Conservation (phyloP, 2,797 vertebrate species). For the Macropodus opercularis region DNA sequence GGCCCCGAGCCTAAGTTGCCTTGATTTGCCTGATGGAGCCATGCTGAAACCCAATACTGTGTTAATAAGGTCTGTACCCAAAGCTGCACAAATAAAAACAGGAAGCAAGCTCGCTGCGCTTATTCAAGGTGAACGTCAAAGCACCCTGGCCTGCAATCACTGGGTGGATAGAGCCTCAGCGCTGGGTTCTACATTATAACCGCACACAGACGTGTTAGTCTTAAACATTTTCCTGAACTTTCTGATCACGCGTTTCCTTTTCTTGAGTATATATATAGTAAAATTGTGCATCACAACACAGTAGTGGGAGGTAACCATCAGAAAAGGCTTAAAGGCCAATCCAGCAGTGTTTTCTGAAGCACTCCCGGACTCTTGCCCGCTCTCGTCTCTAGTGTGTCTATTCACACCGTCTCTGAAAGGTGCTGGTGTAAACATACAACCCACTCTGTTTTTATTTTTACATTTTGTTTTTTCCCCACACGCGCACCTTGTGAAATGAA, state of each 20-base stretch:
- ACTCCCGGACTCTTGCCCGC: background rate
- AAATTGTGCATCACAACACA: background rate
- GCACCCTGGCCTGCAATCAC: background rate
- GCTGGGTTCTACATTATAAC: background rate
- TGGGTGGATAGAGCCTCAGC: conserved; percentile 6
- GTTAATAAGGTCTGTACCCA: conserved; percentile 61
- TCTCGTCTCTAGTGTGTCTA: conserved; percentile 2
- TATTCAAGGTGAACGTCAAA: conserved; percentile 25
- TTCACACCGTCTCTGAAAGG: conserved; percentile 2
- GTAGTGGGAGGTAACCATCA: background rate
- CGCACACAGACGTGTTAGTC: conserved; percentile 13
- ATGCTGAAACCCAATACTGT: conserved; percentile 41
- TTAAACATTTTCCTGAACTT: conserved; percentile 1
- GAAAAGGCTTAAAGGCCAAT: background rate
- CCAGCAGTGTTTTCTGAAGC: background rate
- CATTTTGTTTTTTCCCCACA: background rate
- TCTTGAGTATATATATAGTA: too few relatives aligned
- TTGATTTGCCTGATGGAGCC: conserved; percentile 67
- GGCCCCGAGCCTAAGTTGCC: conserved; percentile 55
- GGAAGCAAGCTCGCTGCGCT: conserved; percentile 33
- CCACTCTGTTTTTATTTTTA: background rate
- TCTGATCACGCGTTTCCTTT: too few relatives aligned
- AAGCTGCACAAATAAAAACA: conserved; percentile 15
- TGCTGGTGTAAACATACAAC: background rate
- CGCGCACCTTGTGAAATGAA: background rate